Evolutionary conservation across 2,888 invertebrate genomes (phyloP).

Genomic region (Leptopilina drosophilae): DNA sequence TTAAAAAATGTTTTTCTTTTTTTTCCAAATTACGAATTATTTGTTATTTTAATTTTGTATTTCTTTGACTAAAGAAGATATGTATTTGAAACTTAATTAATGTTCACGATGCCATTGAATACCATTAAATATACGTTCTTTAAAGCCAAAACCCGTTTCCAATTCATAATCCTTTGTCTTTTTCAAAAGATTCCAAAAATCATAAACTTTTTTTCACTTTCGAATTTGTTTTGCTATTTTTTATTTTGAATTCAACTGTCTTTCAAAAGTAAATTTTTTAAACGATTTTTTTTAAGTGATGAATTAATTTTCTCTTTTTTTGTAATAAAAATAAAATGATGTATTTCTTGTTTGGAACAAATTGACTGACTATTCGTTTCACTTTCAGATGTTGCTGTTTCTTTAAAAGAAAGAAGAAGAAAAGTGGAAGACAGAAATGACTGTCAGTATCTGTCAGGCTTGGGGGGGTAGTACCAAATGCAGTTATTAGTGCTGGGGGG

Average conservation of each 20-base stretch:
- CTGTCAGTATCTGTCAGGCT: slow-evolving; percentile 85
- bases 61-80: not conserved
- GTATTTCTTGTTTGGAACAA: slow-evolving; percentile 53
- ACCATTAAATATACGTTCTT: not conserved
- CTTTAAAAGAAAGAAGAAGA: slow-evolving; percentile 99
- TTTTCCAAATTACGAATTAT: too few species aligned
- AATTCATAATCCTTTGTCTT: not conserved
- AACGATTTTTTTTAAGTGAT: too few species aligned
- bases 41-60: not conserved
- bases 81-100: not conserved
- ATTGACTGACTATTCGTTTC: slow-evolving; percentile 76
- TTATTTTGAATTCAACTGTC: too few species aligned
- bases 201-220: not conserved
- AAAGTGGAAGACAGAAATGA: slow-evolving; percentile 94
- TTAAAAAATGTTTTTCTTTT: too few species aligned
- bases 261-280: too few species aligned
- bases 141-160: slow-evolving; percentile 11
- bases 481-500: slow-evolving; percentile 68
- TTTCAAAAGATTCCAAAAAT: not conserved
- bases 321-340: too few species aligned
- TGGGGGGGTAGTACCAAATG: slow-evolving; percentile 78
- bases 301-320: too few species aligned
- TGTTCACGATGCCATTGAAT: not conserved
- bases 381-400: slow-evolving; percentile 97
- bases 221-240: slow-evolving; percentile 1